Percentiles rank a stretch among this genome's conserved stretches.
These are phyloP conservation scores for Coelopa pilipes DNA, from an alignment of 2,888 invertebrate species.

Conservation along the genomic window DNA sequence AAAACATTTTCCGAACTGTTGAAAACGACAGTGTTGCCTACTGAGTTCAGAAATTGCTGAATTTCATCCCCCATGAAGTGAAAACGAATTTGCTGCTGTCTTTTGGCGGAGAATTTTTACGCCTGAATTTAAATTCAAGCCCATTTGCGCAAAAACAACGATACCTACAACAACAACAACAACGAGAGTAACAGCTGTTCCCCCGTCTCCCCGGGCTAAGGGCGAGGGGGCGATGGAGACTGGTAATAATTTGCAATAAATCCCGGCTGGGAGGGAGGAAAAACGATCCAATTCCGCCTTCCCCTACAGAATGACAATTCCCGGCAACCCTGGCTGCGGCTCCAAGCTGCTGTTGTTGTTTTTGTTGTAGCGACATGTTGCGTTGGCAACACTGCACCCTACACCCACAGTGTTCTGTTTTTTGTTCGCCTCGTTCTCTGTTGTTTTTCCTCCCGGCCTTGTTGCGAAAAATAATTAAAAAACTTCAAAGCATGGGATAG, in stretches of 20 bases:
- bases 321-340: background rate
- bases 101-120: background rate
- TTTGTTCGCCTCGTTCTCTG: background rate
- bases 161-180: constrained; percentile 21
- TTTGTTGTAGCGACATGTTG: constrained; percentile 50
- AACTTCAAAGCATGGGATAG: constrained; percentile 5
- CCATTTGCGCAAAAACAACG: constrained; percentile 14
- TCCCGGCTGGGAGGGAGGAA: background rate
- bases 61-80: no score
- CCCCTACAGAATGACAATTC: background rate
- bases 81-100: background rate
- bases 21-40: constrained; percentile 20
- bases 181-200: background rate
- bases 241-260: constrained; percentile 7
- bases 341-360: background rate
- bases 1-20: constrained; percentile 30
- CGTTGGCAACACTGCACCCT: constrained; percentile 35
- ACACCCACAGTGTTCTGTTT: no score
- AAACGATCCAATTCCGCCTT: background rate
- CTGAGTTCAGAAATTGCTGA: no score
- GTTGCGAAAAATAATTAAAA: constrained; percentile 14
- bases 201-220: background rate
- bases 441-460: background rate
- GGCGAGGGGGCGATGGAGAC: no score
- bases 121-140: constrained; percentile 33